Evolutionary conservation across 2,888 invertebrate genomes (phyloP), one percentile per base, ranked within the genome.

Genomic region (Lasioglossum zephyrum): DNA sequence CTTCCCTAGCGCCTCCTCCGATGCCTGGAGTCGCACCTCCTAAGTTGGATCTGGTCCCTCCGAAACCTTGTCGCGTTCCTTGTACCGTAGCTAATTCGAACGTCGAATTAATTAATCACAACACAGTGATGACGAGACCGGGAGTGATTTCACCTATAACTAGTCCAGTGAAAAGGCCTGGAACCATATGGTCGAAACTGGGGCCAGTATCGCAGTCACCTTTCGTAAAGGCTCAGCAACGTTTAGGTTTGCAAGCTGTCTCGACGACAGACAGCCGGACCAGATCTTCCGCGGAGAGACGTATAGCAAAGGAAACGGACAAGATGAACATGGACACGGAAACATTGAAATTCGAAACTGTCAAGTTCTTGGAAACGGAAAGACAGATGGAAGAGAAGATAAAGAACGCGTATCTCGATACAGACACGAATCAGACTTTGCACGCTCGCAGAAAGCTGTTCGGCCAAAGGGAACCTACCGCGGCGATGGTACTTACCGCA

Each of bases 201-300:
- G 95, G 95, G 0, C 95, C 95, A 1, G 95, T 95, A 6, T 94
- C 95, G 0, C 94, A 94, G 0, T 95, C 95, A 8, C 95, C 95
- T 0, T 95, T 95, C 41, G 94, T 95, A 1, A 92, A 93, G 73
- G 95, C 95, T 0, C 95, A 95, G 53, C 93, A 94, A 78, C 94
- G 95, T 44, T 88, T 95, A 11, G 94, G 94, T 16, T 87, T 94
- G 6, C 89, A 90, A 57, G 73, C 92, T 6, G 74, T 87, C 18
- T 31, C 74, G n/a, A 84, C 79, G 53, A 84, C 85, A 0, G 92
- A 93, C 1, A 82, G 39, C 6, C 91, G 94, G 4, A 95, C 93
- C 5, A 92, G 94, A 83, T 95, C 95, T 0, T 95, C 95, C 1
- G 94, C 94, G 0, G 95, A 95, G 78, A 92, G 95, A 74, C 93